Percentiles rank a stretch among this genome's conserved stretches.
Evolutionary conservation across 2,888 invertebrate species (phyloP).

Genomic region (Sclerodermus sp.): DNA sequence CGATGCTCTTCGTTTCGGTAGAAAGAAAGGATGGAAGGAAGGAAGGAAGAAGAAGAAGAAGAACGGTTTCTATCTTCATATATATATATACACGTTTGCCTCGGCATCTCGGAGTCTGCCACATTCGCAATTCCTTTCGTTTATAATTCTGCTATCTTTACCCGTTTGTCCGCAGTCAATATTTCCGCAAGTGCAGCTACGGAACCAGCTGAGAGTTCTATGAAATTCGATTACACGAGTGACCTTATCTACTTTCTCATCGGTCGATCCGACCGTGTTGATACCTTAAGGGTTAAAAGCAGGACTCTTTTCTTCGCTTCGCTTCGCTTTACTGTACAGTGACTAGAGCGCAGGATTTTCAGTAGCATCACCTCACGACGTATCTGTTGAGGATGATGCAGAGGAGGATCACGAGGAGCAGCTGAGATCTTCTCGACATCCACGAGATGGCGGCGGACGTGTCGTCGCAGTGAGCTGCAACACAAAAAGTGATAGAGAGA

Average conservation of each 20-base stretch:
- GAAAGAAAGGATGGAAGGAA: too few species aligned
- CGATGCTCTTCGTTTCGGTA: too few species aligned
- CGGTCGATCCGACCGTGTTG: too few species aligned
- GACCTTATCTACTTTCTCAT: too few species aligned
- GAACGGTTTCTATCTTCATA: too few species aligned
- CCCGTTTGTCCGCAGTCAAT: not conserved
- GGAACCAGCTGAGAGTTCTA: too few species aligned
- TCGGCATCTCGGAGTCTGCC: conserved; percentile 24
- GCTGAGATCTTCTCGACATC: conserved; percentile 35
- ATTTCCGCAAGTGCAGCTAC: too few species aligned
- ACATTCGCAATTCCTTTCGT: conserved; percentile 24
- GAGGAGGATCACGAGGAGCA: conserved; percentile 28
- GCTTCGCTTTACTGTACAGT: conserved; percentile 34
- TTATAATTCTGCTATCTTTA: not conserved
- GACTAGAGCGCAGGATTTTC: conserved; percentile 22
- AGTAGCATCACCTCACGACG: conserved; percentile 48
- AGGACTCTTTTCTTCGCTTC: conserved; percentile 19
- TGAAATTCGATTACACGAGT: too few species aligned
- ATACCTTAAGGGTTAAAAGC: not conserved
- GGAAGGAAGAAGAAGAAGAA: too few species aligned
- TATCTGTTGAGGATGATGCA: conserved; percentile 36
- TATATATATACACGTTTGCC: conserved; percentile 22
- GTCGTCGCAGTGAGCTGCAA: conserved; percentile 49
- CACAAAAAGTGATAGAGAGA: too few species aligned
- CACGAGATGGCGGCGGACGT: conserved; percentile 43